phyloP scores from a whole-genome alignment of 92 coral and sea anemone genomes.

The Paragorgia papillata region DNA sequence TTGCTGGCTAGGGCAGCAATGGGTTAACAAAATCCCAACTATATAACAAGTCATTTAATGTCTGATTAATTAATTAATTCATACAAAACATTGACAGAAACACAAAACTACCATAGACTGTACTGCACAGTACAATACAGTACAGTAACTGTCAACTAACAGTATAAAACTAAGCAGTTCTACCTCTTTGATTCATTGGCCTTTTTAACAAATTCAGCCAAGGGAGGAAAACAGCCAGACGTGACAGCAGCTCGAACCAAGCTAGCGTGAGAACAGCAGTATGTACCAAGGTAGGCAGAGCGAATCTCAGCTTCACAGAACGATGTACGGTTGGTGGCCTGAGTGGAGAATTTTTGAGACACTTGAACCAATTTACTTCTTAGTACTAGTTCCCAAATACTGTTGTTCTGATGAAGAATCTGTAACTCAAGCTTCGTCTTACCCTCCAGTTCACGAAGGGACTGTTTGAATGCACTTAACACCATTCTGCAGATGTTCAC shows the following conservation, averaged over 20 bases:
- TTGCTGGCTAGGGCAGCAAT: too few relatives aligned
- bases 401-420: constrained; percentile 73
- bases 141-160: background rate
- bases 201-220: constrained; percentile 66
- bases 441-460: constrained; percentile 84
- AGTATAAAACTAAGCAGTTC: background rate
- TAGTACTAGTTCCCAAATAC: constrained; percentile 78
- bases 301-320: constrained; percentile 91
- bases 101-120: too few relatives aligned
- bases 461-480: constrained; percentile 74
- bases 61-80: too few relatives aligned
- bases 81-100: too few relatives aligned
- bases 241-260: constrained; percentile 77
- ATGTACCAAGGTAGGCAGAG: constrained; percentile 93
- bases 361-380: constrained; percentile 86
- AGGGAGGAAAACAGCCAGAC: constrained; percentile 84
- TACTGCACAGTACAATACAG: too few relatives aligned
- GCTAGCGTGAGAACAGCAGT: constrained; percentile 95
- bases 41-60: too few relatives aligned
- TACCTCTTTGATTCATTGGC: constrained; percentile 61
- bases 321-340: constrained; percentile 89
- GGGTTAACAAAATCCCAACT: too few relatives aligned
- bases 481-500: constrained; percentile 81
- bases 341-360: constrained; percentile 89
- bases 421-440: constrained; percentile 90